These are phyloP conservation scores for Pelobates fuscus DNA, from an alignment of 2,113 vertebrate genomes.

Conservation along the genomic window DNA sequence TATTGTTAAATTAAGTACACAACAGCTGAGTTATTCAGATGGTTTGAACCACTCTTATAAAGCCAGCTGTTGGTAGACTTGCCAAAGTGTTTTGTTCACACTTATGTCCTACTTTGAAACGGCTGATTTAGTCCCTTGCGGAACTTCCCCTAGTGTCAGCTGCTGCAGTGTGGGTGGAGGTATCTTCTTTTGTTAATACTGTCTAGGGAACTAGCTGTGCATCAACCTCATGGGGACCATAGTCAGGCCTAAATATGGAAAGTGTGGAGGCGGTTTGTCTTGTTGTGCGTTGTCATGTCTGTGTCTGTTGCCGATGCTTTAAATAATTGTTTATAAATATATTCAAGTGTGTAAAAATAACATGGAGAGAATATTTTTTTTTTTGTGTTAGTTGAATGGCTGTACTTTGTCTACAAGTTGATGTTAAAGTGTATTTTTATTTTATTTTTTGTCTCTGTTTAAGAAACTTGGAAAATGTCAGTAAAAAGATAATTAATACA, in stretches of 20 bases:
- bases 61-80: background rate
- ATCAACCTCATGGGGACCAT: background rate
- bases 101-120: background rate
- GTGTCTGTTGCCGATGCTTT: constrained; percentile 11
- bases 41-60: background rate
- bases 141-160: constrained; percentile 31
- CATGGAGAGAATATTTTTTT: no score
- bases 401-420: no score
- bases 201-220: background rate
- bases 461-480: no score
- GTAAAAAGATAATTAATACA: no score
- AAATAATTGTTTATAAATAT: background rate
- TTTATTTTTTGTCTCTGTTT: no score
- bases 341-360: background rate
- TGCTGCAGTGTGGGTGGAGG: constrained; percentile 25
- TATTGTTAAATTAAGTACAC: no score
- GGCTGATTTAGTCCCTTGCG: background rate
- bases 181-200: constrained; percentile 14
- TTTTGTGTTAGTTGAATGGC: background rate
- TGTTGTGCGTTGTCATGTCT: constrained; percentile 27
- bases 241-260: constrained; percentile 12
- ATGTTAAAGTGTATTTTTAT: no score
- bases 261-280: constrained; percentile 7
- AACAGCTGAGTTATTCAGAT: background rate
- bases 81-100: background rate